These are phyloP conservation scores for Chrysina gloriosa DNA, from an alignment of 2,888 invertebrate genomes.

Conservation along the genomic window DNA sequence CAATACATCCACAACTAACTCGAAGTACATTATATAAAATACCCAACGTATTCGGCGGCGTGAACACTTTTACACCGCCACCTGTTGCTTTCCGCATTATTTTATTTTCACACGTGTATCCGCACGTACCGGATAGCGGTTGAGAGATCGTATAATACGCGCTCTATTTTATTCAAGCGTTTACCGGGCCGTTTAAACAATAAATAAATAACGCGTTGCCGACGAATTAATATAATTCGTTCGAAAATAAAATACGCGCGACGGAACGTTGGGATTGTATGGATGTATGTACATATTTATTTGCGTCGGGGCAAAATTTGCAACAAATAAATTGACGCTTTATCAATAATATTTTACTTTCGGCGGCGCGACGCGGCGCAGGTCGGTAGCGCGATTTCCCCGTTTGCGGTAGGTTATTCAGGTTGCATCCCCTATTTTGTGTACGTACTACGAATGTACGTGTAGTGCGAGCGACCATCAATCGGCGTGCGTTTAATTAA, in stretches of 20 bases:
- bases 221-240: conserved; percentile 17
- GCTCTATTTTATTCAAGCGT: conserved; percentile 21
- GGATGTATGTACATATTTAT: neutral
- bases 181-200: conserved; percentile 8
- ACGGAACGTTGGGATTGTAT: neutral
- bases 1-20: neutral
- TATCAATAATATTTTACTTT: neutral
- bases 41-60: conserved; percentile 1
- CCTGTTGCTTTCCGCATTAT: conserved; percentile 30
- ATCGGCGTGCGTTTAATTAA: neutral
- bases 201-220: neutral
- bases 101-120: conserved; percentile 9
- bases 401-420: too few relatives aligned
- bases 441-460: neutral
- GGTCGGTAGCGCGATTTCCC: too few relatives aligned
- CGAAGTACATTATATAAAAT: neutral
- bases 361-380: too few relatives aligned
- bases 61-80: conserved; percentile 29
- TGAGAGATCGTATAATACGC: conserved; percentile 17
- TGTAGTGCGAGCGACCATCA: neutral
- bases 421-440: too few relatives aligned
- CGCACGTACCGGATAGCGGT: neutral
- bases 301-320: neutral
- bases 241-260: neutral
- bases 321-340: conserved; percentile 11